Conservation (phyloP, 1,140 invertebrate genomes). For the Mesaphorura yosii region DNA sequence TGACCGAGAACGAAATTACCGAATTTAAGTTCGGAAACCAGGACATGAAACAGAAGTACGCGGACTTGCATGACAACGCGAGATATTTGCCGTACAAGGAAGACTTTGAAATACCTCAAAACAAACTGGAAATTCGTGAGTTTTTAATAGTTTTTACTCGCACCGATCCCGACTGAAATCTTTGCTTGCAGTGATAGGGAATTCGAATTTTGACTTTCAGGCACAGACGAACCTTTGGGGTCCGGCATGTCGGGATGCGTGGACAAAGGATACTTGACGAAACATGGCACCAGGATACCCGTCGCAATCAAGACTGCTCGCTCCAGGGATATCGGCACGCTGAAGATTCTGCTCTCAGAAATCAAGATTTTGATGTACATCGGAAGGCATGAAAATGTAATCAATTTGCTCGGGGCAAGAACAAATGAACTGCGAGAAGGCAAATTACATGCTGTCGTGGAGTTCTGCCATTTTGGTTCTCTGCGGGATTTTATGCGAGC, state of each 20-base stretch:
- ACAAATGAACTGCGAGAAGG: conserved; percentile 8
- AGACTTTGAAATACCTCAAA: conserved; percentile 11
- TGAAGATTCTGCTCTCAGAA: conserved; percentile 6
- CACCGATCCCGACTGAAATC: not conserved
- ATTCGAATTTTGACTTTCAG: not conserved
- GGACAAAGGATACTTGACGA: not conserved
- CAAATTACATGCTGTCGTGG: conserved; percentile 21
- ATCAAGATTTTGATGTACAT: conserved; percentile 13
- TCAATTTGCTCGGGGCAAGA: conserved; percentile 3
- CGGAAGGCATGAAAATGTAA: conserved; percentile 2
- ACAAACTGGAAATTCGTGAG: conserved; percentile 8
- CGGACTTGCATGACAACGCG: conserved; percentile 9
- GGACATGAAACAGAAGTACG: conserved; percentile 1
- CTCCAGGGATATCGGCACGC: not conserved
- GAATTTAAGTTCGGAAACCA: conserved; percentile 13
- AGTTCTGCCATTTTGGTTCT: conserved; percentile 9
- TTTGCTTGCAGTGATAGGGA: not conserved
- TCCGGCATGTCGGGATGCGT: conserved; percentile 3
- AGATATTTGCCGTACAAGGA: conserved; percentile 12
- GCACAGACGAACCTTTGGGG: not conserved
- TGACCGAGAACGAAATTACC: conserved; percentile 8
- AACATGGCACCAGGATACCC: not conserved
- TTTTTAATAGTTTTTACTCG: no score
- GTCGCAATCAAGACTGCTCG: conserved; percentile 8
- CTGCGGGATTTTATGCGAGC: conserved; percentile 4